Evolutionary conservation across 1,140 invertebrate species (phyloP), one percentile per base, ranked within the genome.

Genomic region (Pogonomyrmex californicus): DNA sequence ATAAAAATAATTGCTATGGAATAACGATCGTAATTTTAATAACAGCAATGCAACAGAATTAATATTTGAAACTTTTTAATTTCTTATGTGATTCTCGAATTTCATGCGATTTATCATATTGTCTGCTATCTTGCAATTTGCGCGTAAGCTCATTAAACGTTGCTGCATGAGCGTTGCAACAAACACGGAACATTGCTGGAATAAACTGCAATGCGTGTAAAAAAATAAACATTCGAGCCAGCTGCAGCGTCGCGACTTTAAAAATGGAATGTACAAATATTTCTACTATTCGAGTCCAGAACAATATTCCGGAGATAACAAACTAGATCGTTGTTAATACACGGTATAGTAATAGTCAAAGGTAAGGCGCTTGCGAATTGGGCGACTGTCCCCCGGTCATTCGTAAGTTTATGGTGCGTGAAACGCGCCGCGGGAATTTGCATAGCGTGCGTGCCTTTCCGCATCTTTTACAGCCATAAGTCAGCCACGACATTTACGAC

Each of bases 391-490:
- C 65, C 51, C 6, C 38, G 71, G 41, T 76, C 81, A 90, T 90
- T 90, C 81, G 77, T 87, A 77, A 91, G 88, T 91, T 91, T 91
- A 91, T 91, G 89, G 82, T 75, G 88, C 89, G 82, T 90, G 88
- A 90, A 90, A 90, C 77, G 86, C 51, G 33, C 49, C 41, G 49
- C 79, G 63, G 70, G 65, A 75, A 86, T 88, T 90, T 86, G 60
- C 89, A 91, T 87, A 73, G 58, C 85, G 58, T 23, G 73, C 82
- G 47, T 71, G 36, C 87, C 51, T 73, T 83, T 83, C 65, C 76
- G 82, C 77, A 41, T 60, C 30, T 71, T 54, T 82, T 82, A 68
- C 86, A 71, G 41, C 66, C 88, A 79, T 71, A 87, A 89, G 85
- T 82, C 63, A 83, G 68, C 17, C 30, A 54, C 10, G 76, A 88